phyloP scores from a whole-genome alignment of 2,113 vertebrate species.

The Sterrhoptilus dennistouni region DNA sequence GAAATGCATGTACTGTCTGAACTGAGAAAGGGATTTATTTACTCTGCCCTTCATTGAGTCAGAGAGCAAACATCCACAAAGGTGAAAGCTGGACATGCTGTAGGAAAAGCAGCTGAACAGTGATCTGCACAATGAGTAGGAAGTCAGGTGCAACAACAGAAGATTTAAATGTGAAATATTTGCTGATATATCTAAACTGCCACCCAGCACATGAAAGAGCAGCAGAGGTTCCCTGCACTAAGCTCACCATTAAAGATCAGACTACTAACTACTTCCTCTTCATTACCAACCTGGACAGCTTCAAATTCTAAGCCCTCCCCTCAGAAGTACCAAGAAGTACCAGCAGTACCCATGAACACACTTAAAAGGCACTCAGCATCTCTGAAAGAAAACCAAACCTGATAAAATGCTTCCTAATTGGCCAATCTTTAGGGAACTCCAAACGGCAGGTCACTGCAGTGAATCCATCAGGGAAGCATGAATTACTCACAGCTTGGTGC shows the following conservation, averaged over 20 bases:
- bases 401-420: background rate
- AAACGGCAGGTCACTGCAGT: background rate
- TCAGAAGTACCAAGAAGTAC: conserved; percentile 9
- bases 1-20: background rate
- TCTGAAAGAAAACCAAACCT: conserved; percentile 17
- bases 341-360: background rate
- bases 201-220: background rate
- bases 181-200: background rate
- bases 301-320: background rate
- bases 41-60: background rate
- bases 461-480: background rate
- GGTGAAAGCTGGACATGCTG: background rate
- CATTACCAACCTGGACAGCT: background rate
- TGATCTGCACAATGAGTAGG: background rate
- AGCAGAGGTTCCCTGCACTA: background rate
- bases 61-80: background rate
- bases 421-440: background rate
- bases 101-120: background rate
- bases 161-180: background rate
- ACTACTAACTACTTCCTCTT: background rate
- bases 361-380: background rate
- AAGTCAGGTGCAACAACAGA: background rate
- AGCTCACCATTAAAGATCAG: background rate
- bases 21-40: background rate
- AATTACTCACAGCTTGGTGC: background rate